These are phyloP conservation scores for Nothura maculosa DNA, from an alignment of 2,797 vertebrate species.

Conservation along the genomic window DNA sequence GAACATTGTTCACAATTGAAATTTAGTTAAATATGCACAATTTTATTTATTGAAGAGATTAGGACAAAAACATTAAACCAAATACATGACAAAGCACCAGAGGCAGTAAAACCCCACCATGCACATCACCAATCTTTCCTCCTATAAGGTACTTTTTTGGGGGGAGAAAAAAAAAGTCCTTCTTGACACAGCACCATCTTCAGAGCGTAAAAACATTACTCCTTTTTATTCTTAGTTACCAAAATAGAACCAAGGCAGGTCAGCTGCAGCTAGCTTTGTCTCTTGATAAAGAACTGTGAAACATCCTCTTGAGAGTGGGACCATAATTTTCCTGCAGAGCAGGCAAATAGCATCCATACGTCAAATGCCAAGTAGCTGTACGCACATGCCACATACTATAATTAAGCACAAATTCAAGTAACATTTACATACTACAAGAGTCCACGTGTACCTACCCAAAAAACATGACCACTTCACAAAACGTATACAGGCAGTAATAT, in stretches of 20 bases:
- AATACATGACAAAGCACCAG: constrained; percentile 99
- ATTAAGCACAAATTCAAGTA: constrained; percentile 99
- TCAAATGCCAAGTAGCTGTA: constrained; percentile 87
- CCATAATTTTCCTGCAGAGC: constrained; percentile 84
- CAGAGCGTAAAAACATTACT: constrained; percentile 90
- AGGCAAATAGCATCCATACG: constrained; percentile 94
- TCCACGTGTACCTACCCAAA: constrained; percentile 95
- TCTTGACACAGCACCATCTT: constrained; percentile 95
- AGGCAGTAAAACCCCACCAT: constrained; percentile 97
- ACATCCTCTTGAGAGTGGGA: constrained; percentile 77
- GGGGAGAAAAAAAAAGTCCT: constrained; percentile 77
- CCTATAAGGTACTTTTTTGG: constrained; percentile 80
- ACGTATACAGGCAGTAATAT: constrained; percentile 95
- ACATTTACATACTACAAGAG: constrained; percentile 98
- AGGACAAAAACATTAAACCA: constrained; percentile 99
- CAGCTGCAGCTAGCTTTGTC: constrained; percentile 86
- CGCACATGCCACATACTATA: constrained; percentile 96
- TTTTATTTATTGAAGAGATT: constrained; percentile 99
- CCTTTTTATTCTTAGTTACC: constrained; percentile 84
- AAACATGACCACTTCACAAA: constrained; percentile 95
- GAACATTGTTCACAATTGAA: not conserved
- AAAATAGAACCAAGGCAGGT: constrained; percentile 86
- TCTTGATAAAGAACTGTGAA: constrained; percentile 81
- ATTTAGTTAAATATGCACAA: constrained; percentile 92
- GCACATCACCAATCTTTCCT: constrained; percentile 89